Evolutionary conservation across 2,113 vertebrate species (phyloP), one percentile per base, ranked within the genome.

Genomic region (Conger conger): DNA sequence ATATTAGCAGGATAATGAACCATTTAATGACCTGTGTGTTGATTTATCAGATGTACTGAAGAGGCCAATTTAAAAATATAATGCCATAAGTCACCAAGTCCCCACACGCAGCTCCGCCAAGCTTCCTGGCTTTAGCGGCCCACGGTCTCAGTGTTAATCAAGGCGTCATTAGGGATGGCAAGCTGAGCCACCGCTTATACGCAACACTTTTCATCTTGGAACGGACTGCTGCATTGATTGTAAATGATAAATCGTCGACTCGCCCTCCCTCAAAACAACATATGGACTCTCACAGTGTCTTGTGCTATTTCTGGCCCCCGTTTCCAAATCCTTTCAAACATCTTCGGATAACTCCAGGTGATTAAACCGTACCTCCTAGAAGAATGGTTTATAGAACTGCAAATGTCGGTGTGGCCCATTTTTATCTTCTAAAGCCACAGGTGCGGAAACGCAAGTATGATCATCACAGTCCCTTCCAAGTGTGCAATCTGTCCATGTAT

Each of bases 11-110:
- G 90, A 96, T 96, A 96, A 96, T 94, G 95, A 96, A 91, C 89
- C 93, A 90, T 94, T 95, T 96, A 95, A 96, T 94, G 94, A 91
- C 94, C 92, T 92, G 86, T 93, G 89, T 94, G 93, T 94, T 96
- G 95, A 96, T 97, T 96, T 96, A 96, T 97, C 93, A 93, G 92
- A 91, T 18, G 18, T 90, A 88, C 88, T 91, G 83, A 90, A 93
- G 89, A 95, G 94, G 91, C 91, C 92, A 93, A 93, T 93, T 93
- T 92, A 91, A 93, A 94, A 93, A 93, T 90, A 91, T 87, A 92
- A 93, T 92, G 86, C 86, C 45, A 15, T 95, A 95, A 94, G 92
- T 94, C 92, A 93, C 82, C 33, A 81, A 82, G 86, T 77, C 80
- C 87, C 87, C 84, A 87, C 17, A 0, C 84, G 73, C 80, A 79